phyloP scores from a whole-genome alignment of 1,140 invertebrate species.

The Drosophila setifemur region DNA sequence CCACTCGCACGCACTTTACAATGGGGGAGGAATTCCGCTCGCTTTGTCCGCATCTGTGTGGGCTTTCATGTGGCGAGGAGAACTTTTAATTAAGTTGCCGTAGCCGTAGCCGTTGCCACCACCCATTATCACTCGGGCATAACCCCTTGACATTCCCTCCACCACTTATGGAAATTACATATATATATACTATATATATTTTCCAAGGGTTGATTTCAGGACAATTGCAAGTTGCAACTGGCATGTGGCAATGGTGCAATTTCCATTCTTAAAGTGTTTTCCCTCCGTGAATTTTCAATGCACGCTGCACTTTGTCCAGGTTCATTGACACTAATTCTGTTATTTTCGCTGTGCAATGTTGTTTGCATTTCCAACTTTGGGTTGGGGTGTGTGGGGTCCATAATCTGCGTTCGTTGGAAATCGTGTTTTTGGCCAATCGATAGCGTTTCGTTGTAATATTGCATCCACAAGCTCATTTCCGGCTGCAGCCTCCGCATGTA shows the following conservation, averaged over 20 bases:
- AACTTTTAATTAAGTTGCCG: slow-evolving; percentile 70
- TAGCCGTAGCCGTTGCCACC: slow-evolving; percentile 1
- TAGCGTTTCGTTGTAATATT: slow-evolving; percentile 39
- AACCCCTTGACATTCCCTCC: slow-evolving; percentile 15
- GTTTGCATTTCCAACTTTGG: neutral
- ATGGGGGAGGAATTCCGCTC: slow-evolving; percentile 31
- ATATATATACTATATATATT: too few species aligned
- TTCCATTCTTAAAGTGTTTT: slow-evolving; percentile 9
- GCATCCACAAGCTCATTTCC: slow-evolving; percentile 6
- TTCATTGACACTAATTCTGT: slow-evolving; percentile 26
- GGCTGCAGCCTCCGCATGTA: slow-evolving; percentile 24
- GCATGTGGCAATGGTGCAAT: slow-evolving; percentile 1
- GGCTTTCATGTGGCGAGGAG: slow-evolving; percentile 22
- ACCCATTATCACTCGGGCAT: slow-evolving; percentile 33
- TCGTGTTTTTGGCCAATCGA: slow-evolving; percentile 51
- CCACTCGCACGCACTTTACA: slow-evolving; percentile 50
- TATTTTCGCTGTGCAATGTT: slow-evolving; percentile 5
- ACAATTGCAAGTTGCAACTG: too few species aligned
- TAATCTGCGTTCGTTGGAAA: slow-evolving; percentile 25
- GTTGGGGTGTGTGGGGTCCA: slow-evolving; percentile 18
- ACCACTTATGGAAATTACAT: slow-evolving; percentile 14
- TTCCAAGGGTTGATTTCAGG: slow-evolving; percentile 32
- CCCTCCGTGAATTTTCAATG: slow-evolving; percentile 1
- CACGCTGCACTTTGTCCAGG: slow-evolving; percentile 5
- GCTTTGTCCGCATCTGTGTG: slow-evolving; percentile 10